Percentiles rank a stretch among this genome's conserved stretches.
These are phyloP conservation scores for Tinamus major DNA, from an alignment of 2,797 vertebrate species.

Conservation along the genomic window DNA sequence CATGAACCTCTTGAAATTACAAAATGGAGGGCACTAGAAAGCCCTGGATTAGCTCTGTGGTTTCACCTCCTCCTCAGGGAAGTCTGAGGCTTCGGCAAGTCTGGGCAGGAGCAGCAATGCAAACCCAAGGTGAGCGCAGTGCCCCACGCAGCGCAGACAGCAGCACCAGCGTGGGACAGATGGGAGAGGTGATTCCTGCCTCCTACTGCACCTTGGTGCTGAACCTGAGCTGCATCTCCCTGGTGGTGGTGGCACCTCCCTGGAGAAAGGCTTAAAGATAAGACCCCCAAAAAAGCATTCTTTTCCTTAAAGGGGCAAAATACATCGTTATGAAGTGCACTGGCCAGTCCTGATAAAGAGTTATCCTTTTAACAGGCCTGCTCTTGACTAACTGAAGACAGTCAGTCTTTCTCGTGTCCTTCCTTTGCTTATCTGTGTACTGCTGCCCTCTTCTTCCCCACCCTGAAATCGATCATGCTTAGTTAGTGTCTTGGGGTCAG, in stretches of 20 bases:
- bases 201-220: neutral
- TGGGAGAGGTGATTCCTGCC: neutral
- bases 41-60: neutral
- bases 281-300: neutral
- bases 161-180: neutral
- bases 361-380: neutral
- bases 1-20: neutral
- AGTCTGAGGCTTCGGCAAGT: neutral
- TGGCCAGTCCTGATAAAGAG: neutral
- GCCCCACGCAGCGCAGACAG: accelerated
- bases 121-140: neutral
- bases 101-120: neutral
- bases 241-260: neutral
- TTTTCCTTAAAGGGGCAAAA: neutral
- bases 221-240: neutral
- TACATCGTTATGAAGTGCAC: neutral
- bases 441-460: neutral
- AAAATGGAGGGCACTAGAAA: neutral
- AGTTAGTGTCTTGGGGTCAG: no score
- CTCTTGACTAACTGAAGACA: neutral
- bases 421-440: neutral
- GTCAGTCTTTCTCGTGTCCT: neutral
- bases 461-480: neutral
- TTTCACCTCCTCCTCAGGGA: neutral
- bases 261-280: neutral